A percentile compares a stretch with the other conserved stretches of the same genome.
phyloP scores from a whole-genome alignment of 2,797 vertebrate species.

The Microchirus variegatus region DNA sequence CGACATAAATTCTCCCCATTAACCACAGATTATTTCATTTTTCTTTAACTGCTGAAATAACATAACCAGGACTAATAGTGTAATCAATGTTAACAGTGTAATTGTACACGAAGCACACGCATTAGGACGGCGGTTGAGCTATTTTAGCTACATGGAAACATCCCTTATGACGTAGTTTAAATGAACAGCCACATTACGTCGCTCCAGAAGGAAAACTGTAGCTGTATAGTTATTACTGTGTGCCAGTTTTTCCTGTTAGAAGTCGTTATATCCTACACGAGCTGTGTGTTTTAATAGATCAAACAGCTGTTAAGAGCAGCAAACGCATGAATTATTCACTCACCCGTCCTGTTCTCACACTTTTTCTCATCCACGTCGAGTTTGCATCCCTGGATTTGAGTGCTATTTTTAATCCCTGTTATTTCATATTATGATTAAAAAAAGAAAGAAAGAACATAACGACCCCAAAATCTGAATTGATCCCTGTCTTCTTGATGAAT shows the following conservation, averaged over 20 bases:
- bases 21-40: too few relatives aligned
- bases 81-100: too few relatives aligned
- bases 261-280: background rate
- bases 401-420: constrained; percentile 26
- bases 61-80: too few relatives aligned
- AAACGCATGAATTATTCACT: background rate
- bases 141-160: too few relatives aligned
- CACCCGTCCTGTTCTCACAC: background rate
- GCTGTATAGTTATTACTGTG: background rate
- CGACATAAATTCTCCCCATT: too few relatives aligned
- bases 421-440: constrained; percentile 29
- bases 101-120: too few relatives aligned
- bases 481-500: constrained; percentile 55
- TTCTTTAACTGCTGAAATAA: too few relatives aligned
- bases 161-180: too few relatives aligned
- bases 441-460: constrained; percentile 2
- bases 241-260: background rate
- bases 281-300: background rate
- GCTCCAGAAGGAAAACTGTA: too few relatives aligned
- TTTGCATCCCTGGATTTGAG: constrained; percentile 12
- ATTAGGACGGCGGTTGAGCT: too few relatives aligned
- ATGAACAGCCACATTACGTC: too few relatives aligned
- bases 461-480: constrained; percentile 48
- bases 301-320: background rate
- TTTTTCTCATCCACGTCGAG: background rate